Evolutionary conservation across 2,797 vertebrate genomes (phyloP), one percentile per base, ranked within the genome.

Genomic region (Lycodopsis pacificus): DNA sequence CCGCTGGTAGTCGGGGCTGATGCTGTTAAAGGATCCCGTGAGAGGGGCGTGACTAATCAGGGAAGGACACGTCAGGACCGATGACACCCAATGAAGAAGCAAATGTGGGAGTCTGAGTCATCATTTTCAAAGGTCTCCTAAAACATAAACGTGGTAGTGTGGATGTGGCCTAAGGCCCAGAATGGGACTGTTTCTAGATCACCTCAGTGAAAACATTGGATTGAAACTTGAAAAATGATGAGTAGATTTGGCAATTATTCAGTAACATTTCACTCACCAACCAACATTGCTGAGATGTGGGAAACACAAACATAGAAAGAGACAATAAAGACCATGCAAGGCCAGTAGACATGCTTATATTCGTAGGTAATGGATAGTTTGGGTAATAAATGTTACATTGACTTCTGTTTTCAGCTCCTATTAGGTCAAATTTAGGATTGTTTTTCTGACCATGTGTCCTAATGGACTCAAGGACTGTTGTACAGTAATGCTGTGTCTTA

Each of bases 391-490:
- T 66, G 67, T 15, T 13, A 40, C 0, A 0, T 3, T 11, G 25
- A 59, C 4, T 19, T 59, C 0, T 48, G 38, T 71, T 66, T 73
- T 57, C 27, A 3, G 2, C 27, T 27, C 27, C 27, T 27, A 27
- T 27, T 27, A 27, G 27, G 27, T 27, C 3, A 27, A 27, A 27
- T 27, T 27, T 27, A 27, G 27, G 27, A 27, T 27, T 27, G 3
- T 27, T 3, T 27, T 27, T 27, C 27, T 27, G 27, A 27, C 27
- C 27, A 27, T 30, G 5, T 27, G 30, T 5, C 30, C 14, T 57
- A 53, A 61, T 75, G 46, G 25, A n/a, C 30, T 77, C 14, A 27
- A 76, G 48, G 36, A 38, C 36, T 38, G 36, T 36, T 36, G 36
- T 36, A 36, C 34, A 36, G 34, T 36, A 36, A 36, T 36, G 34